Evolutionary conservation across 2,888 invertebrate genomes (phyloP).

Genomic region (Drosophila kokeensis): DNA sequence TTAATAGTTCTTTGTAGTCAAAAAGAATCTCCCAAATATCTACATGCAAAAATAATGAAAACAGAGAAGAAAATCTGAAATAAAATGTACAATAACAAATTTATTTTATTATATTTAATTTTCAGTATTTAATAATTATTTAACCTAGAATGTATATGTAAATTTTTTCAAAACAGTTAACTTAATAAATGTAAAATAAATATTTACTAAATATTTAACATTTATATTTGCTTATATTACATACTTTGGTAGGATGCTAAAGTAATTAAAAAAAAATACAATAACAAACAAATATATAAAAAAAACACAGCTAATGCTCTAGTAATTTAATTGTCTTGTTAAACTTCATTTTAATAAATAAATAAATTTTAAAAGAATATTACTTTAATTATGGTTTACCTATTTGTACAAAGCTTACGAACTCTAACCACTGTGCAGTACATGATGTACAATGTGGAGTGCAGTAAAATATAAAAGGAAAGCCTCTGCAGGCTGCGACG

Average conservation of each 20-base stretch:
- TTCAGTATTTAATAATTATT: neutral
- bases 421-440: conserved; percentile 45
- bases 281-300: neutral
- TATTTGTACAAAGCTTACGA: neutral
- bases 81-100: neutral
- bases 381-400: neutral
- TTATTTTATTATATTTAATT: neutral
- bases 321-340: neutral
- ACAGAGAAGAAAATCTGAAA: neutral
- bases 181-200: neutral
- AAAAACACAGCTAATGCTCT: neutral
- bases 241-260: neutral
- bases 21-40: neutral
- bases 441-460: conserved; percentile 26
- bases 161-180: neutral
- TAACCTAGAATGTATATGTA: neutral
- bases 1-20: neutral
- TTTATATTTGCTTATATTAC: neutral
- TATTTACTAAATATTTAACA: neutral
- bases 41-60: neutral
- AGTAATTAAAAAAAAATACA: neutral
- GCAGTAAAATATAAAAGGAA: conserved; percentile 22
- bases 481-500: conserved; percentile 27
- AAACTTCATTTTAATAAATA: neutral
- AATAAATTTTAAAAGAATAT: neutral